Percentiles rank a stretch among this genome's conserved stretches.
Conservation (phyloP, 30 jellyfish, hydroid and myxozoan genomes). For the Aurelia aurita complex sp. Pacific region DNA sequence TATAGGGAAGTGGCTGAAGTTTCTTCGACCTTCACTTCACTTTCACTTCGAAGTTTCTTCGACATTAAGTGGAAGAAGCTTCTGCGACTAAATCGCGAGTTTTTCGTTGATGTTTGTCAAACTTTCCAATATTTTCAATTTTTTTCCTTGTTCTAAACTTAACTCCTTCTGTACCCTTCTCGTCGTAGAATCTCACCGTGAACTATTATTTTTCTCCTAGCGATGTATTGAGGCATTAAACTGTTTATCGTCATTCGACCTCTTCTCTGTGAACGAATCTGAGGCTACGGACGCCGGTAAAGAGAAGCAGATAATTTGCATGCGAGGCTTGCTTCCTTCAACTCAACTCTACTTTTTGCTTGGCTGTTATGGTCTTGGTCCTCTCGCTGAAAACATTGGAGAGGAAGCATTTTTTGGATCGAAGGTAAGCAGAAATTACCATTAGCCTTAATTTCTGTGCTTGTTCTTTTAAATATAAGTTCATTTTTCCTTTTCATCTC, state of each 20-base stretch:
- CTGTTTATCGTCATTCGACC: slow-evolving; percentile 39
- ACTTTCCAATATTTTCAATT: too few relatives aligned
- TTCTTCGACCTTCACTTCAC: too few relatives aligned
- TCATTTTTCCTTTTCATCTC: not conserved
- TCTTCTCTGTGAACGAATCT: slow-evolving; percentile 21
- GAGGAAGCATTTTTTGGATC: slow-evolving; percentile 11
- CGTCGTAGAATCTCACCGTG: slow-evolving; percentile 2
- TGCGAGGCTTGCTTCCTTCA: slow-evolving; percentile 44
- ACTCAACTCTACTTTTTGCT: slow-evolving; percentile 53
- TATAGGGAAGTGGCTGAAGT: too few relatives aligned
- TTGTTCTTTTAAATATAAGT: too few relatives aligned
- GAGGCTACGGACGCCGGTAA: not conserved
- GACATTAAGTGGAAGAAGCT: too few relatives aligned
- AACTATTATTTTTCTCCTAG: slow-evolving; percentile 10
- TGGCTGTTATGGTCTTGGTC: slow-evolving; percentile 40
- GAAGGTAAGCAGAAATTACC: slow-evolving; percentile 14
- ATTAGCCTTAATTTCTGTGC: not conserved
- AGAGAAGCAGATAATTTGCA: not conserved
- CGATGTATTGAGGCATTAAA: slow-evolving; percentile 32
- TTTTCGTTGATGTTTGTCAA: too few relatives aligned
- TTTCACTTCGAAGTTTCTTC: too few relatives aligned
- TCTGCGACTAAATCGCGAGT: too few relatives aligned
- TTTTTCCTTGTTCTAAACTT: too few relatives aligned
- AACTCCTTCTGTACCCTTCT: too few relatives aligned
- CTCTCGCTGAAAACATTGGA: slow-evolving; percentile 5